Conservation (phyloP, 2,113 vertebrate genomes). For the Alligator sinensis region DNA sequence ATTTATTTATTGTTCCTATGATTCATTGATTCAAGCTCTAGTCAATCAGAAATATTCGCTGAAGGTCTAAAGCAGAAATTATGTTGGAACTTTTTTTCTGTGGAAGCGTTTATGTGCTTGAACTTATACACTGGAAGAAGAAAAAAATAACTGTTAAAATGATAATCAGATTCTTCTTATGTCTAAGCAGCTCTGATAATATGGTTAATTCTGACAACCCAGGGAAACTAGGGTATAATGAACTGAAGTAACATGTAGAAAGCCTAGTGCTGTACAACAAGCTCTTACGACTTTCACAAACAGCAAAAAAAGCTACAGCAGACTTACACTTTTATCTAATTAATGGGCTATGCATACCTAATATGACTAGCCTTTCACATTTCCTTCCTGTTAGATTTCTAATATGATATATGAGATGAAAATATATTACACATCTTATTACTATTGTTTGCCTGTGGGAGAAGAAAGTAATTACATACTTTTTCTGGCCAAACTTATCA, state of each 20-base stretch:
- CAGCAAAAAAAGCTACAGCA: background rate
- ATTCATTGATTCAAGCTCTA: background rate
- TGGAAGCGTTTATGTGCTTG: background rate
- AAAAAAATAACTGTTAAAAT: background rate
- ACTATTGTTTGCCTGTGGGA: background rate
- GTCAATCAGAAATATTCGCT: background rate
- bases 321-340: slow-evolving; percentile 28
- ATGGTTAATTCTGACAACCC: slow-evolving; percentile 3
- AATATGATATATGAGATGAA: background rate
- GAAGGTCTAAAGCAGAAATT: slow-evolving; percentile 1
- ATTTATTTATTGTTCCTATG: background rate
- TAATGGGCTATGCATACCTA: background rate
- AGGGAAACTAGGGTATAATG: background rate
- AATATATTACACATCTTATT: slow-evolving; percentile 18
- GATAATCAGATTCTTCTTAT: background rate
- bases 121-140: background rate
- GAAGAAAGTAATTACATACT: slow-evolving; percentile 10
- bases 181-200: background rate
- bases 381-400: slow-evolving; percentile 19
- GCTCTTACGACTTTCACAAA: slow-evolving; percentile 32
- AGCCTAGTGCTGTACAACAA: background rate
- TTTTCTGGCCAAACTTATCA: slow-evolving; percentile 10
- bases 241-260: slow-evolving; percentile 25
- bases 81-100: background rate
- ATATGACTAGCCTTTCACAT: slow-evolving; percentile 17